A percentile compares a stretch with the other conserved stretches of the same genome.
Conservation (phyloP, 2,113 vertebrate genomes). For the Ranitomeya variabilis region DNA sequence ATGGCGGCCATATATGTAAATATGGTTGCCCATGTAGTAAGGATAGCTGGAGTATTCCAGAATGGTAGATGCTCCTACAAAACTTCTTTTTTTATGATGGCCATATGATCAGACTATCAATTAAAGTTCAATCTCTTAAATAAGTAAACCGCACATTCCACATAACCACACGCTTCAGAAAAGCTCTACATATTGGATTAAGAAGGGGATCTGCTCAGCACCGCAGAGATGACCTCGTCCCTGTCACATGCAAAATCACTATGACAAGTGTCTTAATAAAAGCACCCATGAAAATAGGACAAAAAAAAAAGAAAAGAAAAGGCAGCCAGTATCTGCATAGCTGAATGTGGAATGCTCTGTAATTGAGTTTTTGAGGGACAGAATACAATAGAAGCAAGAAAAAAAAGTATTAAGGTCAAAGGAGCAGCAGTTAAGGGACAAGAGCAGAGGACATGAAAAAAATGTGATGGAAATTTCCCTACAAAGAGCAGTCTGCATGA, state of each 20-base stretch:
- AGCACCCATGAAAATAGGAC: neutral
- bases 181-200: neutral
- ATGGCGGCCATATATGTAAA: no score
- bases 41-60: no score
- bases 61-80: no score
- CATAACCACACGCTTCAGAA: neutral
- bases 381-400: constrained; percentile 12
- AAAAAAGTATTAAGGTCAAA: constrained; percentile 31
- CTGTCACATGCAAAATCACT: constrained; percentile 13
- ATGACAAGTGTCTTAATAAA: constrained; percentile 45
- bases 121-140: neutral
- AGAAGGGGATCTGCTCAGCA: neutral
- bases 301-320: neutral
- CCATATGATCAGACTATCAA: neutral
- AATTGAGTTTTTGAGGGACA: constrained; percentile 36
- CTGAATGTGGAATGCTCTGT: constrained; percentile 24
- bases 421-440: constrained; percentile 34
- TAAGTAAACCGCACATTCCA: neutral
- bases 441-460: constrained; percentile 36
- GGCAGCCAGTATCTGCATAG: constrained; percentile 42
- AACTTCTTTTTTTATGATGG: no score
- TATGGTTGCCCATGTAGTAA: neutral
- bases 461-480: constrained; percentile 45
- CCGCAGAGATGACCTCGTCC: constrained; percentile 14
- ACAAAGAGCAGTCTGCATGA: constrained; percentile 38